These are phyloP conservation scores for Scomber japonicus DNA, from an alignment of 2,113 vertebrate genomes.

Conservation along the genomic window DNA sequence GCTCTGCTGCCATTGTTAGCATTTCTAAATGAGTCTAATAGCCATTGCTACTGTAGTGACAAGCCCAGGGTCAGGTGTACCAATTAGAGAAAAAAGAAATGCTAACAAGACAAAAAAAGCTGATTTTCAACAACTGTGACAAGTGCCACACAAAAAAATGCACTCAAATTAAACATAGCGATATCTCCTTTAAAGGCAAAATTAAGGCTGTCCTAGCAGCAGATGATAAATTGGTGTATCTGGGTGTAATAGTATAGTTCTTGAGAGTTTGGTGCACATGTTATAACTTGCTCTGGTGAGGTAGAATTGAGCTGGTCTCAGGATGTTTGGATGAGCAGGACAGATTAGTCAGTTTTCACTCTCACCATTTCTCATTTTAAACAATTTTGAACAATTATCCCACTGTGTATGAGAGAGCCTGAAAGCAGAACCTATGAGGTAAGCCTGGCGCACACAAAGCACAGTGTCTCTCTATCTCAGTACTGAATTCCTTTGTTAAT, in stretches of 20 bases:
- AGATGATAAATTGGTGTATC: background rate
- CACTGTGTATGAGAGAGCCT: background rate
- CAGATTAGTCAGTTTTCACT: background rate
- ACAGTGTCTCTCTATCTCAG: too few relatives aligned
- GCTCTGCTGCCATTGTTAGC: background rate
- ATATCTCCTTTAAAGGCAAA: background rate
- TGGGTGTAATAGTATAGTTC: background rate
- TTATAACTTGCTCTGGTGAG: background rate
- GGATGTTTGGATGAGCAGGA: slow-evolving; percentile 16
- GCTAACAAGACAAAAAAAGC: background rate
- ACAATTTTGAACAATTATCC: background rate
- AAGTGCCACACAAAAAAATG: background rate
- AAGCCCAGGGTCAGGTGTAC: background rate
- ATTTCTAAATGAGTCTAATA: background rate
- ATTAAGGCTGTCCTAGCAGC: background rate
- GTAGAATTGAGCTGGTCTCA: slow-evolving; percentile 1
- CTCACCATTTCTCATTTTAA: background rate
- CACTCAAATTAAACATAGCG: background rate
- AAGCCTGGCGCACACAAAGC: too few relatives aligned
- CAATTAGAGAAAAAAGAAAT: background rate
- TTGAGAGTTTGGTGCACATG: background rate
- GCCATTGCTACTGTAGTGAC: background rate
- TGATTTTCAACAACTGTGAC: too few relatives aligned
- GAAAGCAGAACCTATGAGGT: too few relatives aligned
- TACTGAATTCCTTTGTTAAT: slow-evolving; percentile 4